Conservation (phyloP, 2,797 vertebrate species). For the Mycteria americana region DNA sequence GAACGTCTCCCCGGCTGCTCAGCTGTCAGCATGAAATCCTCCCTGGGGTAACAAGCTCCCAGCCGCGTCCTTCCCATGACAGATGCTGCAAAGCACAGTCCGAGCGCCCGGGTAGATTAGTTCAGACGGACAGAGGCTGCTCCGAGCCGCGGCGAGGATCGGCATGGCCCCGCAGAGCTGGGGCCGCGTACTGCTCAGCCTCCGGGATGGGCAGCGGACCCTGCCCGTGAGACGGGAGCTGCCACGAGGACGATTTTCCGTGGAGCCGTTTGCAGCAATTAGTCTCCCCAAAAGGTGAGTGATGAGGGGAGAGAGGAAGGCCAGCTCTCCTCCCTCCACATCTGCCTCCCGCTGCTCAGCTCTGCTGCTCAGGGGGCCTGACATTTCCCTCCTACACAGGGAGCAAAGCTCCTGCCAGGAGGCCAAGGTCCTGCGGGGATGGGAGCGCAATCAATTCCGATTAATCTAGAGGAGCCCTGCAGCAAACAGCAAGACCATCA, state of each 20-base stretch:
- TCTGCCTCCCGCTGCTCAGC: neutral
- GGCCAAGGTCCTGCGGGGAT: neutral
- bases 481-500: neutral
- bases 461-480: neutral
- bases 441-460: neutral
- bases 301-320: neutral
- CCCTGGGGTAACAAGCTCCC: neutral
- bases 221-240: neutral
- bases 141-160: neutral
- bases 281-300: neutral
- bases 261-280: neutral
- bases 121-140: neutral
- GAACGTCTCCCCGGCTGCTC: fast-evolving
- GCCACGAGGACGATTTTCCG: no score
- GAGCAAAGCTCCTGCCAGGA: neutral
- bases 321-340: neutral
- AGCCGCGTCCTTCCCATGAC: neutral
- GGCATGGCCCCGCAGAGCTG: fast-evolving
- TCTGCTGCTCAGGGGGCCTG: neutral
- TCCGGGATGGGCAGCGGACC: fast-evolving
- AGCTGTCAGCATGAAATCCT: neutral
- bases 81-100: neutral
- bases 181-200: neutral
- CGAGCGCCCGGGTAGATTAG: fast-evolving
- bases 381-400: neutral